Conservation (phyloP, 2,888 invertebrate species). For the Sphaeridia pumilis region DNA sequence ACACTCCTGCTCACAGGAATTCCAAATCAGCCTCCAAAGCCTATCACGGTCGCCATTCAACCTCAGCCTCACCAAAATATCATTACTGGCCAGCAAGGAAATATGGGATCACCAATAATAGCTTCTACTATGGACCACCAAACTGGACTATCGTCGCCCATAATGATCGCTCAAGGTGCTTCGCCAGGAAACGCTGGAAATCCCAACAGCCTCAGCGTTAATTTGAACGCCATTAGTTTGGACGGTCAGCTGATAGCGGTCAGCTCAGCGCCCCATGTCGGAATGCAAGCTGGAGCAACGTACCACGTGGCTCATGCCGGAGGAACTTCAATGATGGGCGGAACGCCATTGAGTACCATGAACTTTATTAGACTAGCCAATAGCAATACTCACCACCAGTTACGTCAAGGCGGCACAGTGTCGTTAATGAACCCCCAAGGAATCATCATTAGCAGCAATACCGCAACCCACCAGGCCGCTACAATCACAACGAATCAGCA, state of each 20-base stretch:
- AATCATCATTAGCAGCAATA: conserved; percentile 12
- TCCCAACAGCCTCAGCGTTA: conserved; percentile 23
- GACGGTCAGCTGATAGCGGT: conserved; percentile 22
- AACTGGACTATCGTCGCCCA: conserved; percentile 1
- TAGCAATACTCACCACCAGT: conserved; percentile 4
- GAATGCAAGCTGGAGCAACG: conserved; percentile 1
- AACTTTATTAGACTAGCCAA: conserved; percentile 16
- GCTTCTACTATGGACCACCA: not conserved
- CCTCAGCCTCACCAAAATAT: conserved; percentile 27
- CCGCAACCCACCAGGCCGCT: no score
- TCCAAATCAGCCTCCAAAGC: conserved; percentile 15
- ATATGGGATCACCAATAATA: conserved; percentile 2
- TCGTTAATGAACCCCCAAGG: conserved; percentile 12
- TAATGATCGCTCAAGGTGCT: conserved; percentile 12
- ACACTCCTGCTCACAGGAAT: conserved; percentile 15
- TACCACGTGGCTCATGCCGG: conserved; percentile 6
- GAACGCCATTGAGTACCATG: not conserved
- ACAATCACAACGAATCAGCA: no score
- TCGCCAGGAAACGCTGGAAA: not conserved
- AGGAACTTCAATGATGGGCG: not conserved
- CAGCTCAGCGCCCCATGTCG: conserved; percentile 1
- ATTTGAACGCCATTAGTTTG: conserved; percentile 32
- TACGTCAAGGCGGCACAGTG: conserved; percentile 11
- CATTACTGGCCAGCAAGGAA: not conserved
- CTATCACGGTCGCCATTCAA: conserved; percentile 34